These are phyloP conservation scores for Brevimyrus niger DNA, from an alignment of 2,113 vertebrate genomes.

Conservation along the genomic window DNA sequence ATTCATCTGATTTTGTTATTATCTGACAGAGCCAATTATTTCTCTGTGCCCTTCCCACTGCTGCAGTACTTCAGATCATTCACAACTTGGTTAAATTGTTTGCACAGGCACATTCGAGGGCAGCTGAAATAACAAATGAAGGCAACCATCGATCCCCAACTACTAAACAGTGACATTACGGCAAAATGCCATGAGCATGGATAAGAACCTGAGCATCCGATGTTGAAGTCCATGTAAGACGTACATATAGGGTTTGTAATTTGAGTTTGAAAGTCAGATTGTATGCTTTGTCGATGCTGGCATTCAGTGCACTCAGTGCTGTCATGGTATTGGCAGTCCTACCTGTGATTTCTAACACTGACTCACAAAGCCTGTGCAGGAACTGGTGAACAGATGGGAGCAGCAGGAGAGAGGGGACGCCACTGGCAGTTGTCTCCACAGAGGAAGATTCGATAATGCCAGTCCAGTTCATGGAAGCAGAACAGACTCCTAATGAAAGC, in stretches of 20 bases:
- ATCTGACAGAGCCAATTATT: neutral
- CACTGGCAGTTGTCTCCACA: neutral
- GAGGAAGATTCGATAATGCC: neutral
- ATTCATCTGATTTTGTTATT: neutral
- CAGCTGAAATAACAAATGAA: neutral
- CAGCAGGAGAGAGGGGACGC: conserved; percentile 4
- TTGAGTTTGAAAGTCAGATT: neutral
- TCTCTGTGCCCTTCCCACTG: neutral
- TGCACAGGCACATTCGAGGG: neutral
- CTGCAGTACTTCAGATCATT: neutral
- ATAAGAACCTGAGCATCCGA: neutral
- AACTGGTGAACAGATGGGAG: conserved; percentile 10
- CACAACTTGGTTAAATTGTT: neutral
- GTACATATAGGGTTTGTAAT: neutral
- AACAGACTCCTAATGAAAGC: neutral
- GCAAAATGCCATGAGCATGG: neutral
- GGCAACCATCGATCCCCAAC: neutral
- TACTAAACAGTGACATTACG: neutral
- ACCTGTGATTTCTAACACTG: conserved; percentile 18
- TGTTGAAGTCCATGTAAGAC: neutral
- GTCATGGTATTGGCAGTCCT: neutral
- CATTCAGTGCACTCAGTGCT: neutral
- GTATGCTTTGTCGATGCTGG: neutral
- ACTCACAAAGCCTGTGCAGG: conserved; percentile 11
- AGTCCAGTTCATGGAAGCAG: neutral